Base-by-base conservation (phyloP, 2,888 invertebrate genomes). In the Pogonocherus hispidulus region DNA sequence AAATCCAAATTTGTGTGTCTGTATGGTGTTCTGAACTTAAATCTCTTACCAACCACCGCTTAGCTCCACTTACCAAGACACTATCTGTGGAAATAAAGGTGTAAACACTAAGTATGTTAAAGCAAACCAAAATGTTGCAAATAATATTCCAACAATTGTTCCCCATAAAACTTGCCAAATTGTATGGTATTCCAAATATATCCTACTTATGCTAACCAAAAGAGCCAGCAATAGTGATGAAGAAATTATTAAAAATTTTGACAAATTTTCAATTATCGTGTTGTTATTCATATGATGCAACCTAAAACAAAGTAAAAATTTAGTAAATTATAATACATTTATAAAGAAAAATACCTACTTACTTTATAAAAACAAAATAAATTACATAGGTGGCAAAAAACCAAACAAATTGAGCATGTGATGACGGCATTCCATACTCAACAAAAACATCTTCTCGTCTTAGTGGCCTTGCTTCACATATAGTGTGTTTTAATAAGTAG, bases 371-470 rank as follows among this genome's bases (percentile, higher is more conserved):
- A 80, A 96, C 91, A 86, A 96, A 96, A 85, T 94, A 92, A 73
- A 92, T 88, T 75, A 94, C 90, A 86, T 96, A 97, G 57, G 91
- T 89, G 74, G 94, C 91, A 86, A 96, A 95, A 86, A 96, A 97
- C 94, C 95, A 95, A 87, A 94, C 92, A 84, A 95, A 94, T 86
- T 96, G 96, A 78, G 96, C 90, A 88, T 97, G 97, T 71, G 94
- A 93, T 32, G 96, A 96, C 63, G 96, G 97, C 96, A 96, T 96
- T 78, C 94, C 94, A 88, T 92, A 94, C 86, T 94, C 93, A 79
- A 90, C 91, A 79, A 91, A 91, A 63, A 92, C 84, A 80, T 89
- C 87, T 69, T 90, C 89, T 81, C 93, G 88, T 72, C 87, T 87
- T 77, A 93, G 83, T 59, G 97, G 97, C 81, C 96, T 89, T 55